Evolutionary conservation across 1,140 invertebrate species (phyloP), one percentile per base, ranked within the genome.

Genomic region (Notospermus geniculatus): DNA sequence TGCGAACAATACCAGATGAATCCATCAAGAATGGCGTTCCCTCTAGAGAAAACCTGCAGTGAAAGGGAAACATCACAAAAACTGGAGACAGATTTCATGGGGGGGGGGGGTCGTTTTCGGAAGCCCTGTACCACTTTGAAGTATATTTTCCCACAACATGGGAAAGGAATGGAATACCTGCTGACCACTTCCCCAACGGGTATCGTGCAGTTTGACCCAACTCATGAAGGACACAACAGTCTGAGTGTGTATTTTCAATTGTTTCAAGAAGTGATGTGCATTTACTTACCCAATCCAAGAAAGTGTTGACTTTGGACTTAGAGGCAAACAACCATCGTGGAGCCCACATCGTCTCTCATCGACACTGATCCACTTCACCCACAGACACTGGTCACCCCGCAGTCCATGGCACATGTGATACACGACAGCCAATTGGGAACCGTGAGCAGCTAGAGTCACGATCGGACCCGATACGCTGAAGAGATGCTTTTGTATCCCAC

Each of bases 401-500:
- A 80, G 58, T 52, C 76, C 81, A 64, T 74, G 68, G 25, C 73
- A 78, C 39, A 56, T 74, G 56, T 81, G 79, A 80, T 91, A 96
- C 27, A 90, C 86, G 9, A 92, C 82, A 54, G 93, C 72, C 11
- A 97, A 74, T 45, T 87, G 85, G 66, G 89, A 86, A 66, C 87
- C 86, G 69, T 86, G 84, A 0, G 87, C 89, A 61, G 87, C 82
- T 66, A 92, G 78, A 63, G 86, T 81, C 23, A 94, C 87, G 17
- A 89, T 82, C 30, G 87, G 85, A 2, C 92, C 91, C 2, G 88
- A 84, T 15, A 92, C 70, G 11, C 85, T 85, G 68, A 92, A 80
- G 1, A 90, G 84, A 79, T 92, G 89, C 76, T 88, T 85, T 80
- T 98, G 95, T 0, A 90, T 87, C 19, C 95, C 95, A 76, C 89